Evolutionary conservation across 2,113 vertebrate species (phyloP).

Genomic region (Sciurus niger): DNA sequence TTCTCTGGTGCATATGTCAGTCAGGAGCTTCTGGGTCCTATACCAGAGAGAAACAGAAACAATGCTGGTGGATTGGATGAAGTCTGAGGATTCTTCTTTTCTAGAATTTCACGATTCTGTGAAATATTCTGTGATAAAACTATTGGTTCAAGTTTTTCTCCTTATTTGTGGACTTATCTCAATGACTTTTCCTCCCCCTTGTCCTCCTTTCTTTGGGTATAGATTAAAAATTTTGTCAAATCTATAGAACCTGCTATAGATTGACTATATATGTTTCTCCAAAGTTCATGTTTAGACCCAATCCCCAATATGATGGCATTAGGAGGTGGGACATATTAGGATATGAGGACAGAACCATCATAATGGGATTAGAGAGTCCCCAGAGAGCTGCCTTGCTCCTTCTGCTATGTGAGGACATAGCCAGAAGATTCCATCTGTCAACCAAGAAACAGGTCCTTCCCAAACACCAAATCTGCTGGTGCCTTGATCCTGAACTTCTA

Average conservation of each 20-base stretch:
- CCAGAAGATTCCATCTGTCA: background rate
- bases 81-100: background rate
- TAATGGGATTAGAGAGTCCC: background rate
- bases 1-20: background rate
- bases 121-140: background rate
- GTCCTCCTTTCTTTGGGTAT: background rate
- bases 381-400: background rate
- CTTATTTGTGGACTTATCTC: background rate
- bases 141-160: background rate
- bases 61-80: background rate
- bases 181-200: background rate
- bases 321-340: too few relatives aligned
- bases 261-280: background rate
- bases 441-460: background rate
- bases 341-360: background rate
- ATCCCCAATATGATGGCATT: background rate
- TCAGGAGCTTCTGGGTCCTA: background rate
- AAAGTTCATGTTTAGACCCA: background rate
- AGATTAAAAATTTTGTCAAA: background rate
- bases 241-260: background rate
- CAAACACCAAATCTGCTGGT: background rate
- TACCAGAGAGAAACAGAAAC: background rate
- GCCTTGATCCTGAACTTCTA: background rate
- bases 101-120: background rate
- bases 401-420: background rate